phyloP scores from a whole-genome alignment of 1,140 invertebrate species.

The Palaemon carinicauda region DNA sequence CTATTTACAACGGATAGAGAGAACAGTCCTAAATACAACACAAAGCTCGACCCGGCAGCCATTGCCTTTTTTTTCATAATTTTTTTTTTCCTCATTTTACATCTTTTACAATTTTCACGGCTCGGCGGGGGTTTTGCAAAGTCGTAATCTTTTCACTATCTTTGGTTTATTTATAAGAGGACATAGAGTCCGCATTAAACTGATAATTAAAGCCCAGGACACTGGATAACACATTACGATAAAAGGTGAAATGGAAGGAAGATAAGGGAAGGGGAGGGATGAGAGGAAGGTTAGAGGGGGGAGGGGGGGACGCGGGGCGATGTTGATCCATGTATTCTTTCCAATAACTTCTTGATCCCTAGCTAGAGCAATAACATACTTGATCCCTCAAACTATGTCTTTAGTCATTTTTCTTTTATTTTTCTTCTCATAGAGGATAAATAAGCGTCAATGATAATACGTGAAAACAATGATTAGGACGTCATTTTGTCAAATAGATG shows the following conservation, averaged over 20 bases:
- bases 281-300: not conserved
- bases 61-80: too few relatives aligned
- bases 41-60: too few relatives aligned
- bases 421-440: too few relatives aligned
- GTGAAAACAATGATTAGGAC: too few relatives aligned
- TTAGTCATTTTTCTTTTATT: too few relatives aligned
- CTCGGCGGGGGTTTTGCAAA: not conserved
- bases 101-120: not conserved
- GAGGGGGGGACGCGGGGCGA: not conserved
- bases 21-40: slow-evolving; percentile 48
- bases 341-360: too few relatives aligned
- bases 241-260: slow-evolving; percentile 10
- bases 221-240: not conserved
- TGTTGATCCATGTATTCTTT: too few relatives aligned
- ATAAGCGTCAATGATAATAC: too few relatives aligned
- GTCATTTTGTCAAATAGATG: too few relatives aligned
- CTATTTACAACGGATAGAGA: slow-evolving; percentile 39
- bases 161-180: slow-evolving; percentile 44
- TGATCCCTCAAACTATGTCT: too few relatives aligned
- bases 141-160: slow-evolving; percentile 37
- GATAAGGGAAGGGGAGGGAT: not conserved
- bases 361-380: too few relatives aligned
- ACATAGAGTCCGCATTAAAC: not conserved
- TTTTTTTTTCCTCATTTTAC: not conserved
- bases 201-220: slow-evolving; percentile 49